phyloP scores from a whole-genome alignment of 2,888 invertebrate genomes.

The Syrphus vitripennis region DNA sequence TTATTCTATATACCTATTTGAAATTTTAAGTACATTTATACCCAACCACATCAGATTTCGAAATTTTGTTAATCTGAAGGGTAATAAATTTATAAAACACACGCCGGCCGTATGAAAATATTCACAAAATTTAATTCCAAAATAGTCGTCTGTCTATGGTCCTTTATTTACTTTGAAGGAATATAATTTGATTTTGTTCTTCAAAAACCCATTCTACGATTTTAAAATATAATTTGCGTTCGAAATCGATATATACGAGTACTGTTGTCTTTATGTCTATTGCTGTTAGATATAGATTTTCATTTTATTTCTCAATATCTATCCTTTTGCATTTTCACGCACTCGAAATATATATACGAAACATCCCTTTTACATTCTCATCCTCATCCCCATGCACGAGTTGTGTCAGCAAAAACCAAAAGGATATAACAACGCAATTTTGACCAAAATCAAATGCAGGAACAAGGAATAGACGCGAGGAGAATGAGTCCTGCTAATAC shows the following conservation, averaged over 20 bases:
- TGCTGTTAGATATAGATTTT: conserved; percentile 17
- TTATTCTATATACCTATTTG: neutral
- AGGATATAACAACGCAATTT: conserved; percentile 39
- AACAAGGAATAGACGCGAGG: neutral
- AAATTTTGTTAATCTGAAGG: neutral
- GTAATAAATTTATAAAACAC: conserved; percentile 36
- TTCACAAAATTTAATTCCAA: conserved; percentile 14
- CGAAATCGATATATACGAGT: conserved; percentile 23
- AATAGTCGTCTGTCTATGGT: neutral
- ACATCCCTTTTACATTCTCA: neutral
- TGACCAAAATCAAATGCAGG: conserved; percentile 14
- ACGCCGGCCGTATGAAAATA: conserved; percentile 22
- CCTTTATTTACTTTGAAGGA: neutral
- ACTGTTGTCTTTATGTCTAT: conserved; percentile 6
- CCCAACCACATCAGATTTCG: conserved; percentile 16
- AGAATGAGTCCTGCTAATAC: neutral
- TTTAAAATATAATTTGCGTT: neutral
- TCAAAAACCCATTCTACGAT: neutral
- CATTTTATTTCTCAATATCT: conserved; percentile 53
- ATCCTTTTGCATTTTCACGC: conserved; percentile 50
- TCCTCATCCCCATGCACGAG: neutral
- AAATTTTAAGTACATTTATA: neutral
- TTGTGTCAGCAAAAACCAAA: conserved; percentile 56
- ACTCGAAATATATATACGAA: conserved; percentile 24
- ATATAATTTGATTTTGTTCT: neutral